Percentiles rank a stretch among this genome's conserved stretches.
Conservation (phyloP, 2,888 invertebrate genomes). For the Eumacrocentrus americanus region DNA sequence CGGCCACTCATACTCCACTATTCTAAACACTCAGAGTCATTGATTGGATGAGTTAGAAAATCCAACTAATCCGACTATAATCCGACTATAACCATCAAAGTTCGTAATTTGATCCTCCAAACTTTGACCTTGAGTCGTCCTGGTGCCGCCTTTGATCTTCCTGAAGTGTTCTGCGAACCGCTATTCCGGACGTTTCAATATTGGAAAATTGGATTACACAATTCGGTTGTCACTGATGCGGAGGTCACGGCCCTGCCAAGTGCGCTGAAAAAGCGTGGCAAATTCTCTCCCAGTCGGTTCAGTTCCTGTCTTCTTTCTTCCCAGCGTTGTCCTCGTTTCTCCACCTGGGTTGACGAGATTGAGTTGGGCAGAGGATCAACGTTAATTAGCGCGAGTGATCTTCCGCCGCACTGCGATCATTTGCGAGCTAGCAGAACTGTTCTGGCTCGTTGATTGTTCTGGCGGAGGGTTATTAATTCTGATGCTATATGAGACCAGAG, state of each 20-base stretch:
- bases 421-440: not conserved
- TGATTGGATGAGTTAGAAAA: too few species aligned
- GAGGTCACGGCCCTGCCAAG: constrained; percentile 27
- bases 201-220: constrained; percentile 15
- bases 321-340: not conserved
- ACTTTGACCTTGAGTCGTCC: not conserved
- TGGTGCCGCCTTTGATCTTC: not conserved
- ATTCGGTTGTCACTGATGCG: constrained; percentile 10
- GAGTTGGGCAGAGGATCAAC: constrained; percentile 28
- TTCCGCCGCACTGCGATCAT: not conserved
- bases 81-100: not conserved
- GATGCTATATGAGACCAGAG: not conserved
- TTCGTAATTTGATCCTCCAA: not conserved
- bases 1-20: not conserved
- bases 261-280: constrained; percentile 20
- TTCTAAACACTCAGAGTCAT: not conserved
- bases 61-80: not conserved
- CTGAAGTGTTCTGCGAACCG: not conserved
- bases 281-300: constrained; percentile 11
- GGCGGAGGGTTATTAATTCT: not conserved
- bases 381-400: constrained; percentile 34
- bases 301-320: not conserved
- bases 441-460: not conserved
- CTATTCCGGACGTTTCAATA: too few species aligned
- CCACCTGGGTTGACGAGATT: constrained; percentile 6